phyloP scores from a whole-genome alignment of 2,113 vertebrate species.

The Murina feae region DNA sequence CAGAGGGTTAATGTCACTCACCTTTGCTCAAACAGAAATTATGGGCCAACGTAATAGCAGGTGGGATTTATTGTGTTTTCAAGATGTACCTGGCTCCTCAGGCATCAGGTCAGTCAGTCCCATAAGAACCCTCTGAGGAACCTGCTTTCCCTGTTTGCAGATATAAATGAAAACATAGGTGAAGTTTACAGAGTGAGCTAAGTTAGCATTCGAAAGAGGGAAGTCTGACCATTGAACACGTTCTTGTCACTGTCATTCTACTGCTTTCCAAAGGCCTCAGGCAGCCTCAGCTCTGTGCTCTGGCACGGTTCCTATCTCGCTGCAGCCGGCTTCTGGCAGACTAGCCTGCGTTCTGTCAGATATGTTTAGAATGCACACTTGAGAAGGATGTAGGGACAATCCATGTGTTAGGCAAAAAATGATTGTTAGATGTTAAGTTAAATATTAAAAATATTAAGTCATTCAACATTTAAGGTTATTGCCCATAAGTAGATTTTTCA shows the following conservation, averaged over 20 bases:
- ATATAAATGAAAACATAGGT: not conserved
- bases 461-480: not conserved
- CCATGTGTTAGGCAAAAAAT: not conserved
- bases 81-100: not conserved
- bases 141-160: not conserved
- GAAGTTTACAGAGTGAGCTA: not conserved
- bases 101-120: not conserved
- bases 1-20: not conserved
- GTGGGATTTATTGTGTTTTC: not conserved
- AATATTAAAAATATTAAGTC: constrained; percentile 4
- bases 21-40: constrained; percentile 31
- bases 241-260: not conserved
- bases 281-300: not conserved
- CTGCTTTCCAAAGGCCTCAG: not conserved
- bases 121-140: not conserved
- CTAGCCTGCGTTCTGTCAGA: not conserved
- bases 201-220: not conserved
- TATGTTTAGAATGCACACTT: not conserved
- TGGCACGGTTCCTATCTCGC: not conserved
- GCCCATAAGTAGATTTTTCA: not conserved
- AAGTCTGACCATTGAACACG: not conserved
- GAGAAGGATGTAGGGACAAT: not conserved
- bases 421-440: not conserved
- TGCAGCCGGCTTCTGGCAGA: not conserved
- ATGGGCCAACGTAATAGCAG: not conserved